These are phyloP conservation scores for Abrostola triplasia DNA, from an alignment of 2,888 invertebrate species.

Conservation along the genomic window DNA sequence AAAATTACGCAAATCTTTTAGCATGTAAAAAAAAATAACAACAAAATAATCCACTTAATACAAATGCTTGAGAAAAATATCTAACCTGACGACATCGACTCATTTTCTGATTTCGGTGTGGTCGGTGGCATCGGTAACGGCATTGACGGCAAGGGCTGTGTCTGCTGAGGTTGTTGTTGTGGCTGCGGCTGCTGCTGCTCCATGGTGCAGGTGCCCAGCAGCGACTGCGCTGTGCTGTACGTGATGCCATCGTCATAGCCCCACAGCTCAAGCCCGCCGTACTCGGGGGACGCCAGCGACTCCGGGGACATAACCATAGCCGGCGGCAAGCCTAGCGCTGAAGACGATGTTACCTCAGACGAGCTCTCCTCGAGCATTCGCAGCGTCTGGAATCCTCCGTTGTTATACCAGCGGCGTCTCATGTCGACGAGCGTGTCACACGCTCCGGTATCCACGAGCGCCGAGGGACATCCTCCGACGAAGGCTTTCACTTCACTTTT, in stretches of 20 bases:
- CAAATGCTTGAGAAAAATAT: constrained; percentile 13
- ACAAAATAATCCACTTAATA: not conserved
- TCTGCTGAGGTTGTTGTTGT: constrained; percentile 80
- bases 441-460: constrained; percentile 76
- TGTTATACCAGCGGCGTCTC: constrained; percentile 94
- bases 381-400: constrained; percentile 90
- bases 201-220: constrained; percentile 83
- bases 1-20: constrained; percentile 55
- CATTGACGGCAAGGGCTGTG: constrained; percentile 87
- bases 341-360: constrained; percentile 93
- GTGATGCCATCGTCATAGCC: constrained; percentile 89
- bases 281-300: constrained; percentile 92
- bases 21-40: constrained; percentile 8
- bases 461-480: constrained; percentile 84
- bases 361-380: constrained; percentile 92
- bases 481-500: constrained; percentile 86
- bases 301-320: constrained; percentile 93
- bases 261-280: constrained; percentile 94
- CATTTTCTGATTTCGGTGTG: constrained; percentile 87
- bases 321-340: constrained; percentile 91
- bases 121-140: constrained; percentile 85
- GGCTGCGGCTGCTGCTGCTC: constrained; percentile 86
- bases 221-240: constrained; percentile 81
- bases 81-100: constrained; percentile 87
- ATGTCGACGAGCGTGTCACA: constrained; percentile 88